phyloP scores from a whole-genome alignment of 2,797 vertebrate species.

The Danio tinwini region DNA sequence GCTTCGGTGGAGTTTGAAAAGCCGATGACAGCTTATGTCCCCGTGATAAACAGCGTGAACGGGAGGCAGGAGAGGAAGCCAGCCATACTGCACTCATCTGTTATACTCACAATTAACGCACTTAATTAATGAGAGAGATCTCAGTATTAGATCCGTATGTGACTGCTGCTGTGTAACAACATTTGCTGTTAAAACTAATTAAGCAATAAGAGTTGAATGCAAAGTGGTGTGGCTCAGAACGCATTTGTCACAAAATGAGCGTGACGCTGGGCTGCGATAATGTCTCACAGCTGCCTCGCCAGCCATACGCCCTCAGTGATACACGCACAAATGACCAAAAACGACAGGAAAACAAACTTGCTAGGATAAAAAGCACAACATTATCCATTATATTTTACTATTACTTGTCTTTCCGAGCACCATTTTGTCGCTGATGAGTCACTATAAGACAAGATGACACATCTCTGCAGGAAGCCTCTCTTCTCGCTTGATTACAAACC shows the following conservation, averaged over 20 bases:
- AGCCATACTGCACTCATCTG: slow-evolving; percentile 66
- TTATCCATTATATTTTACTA: slow-evolving; percentile 44
- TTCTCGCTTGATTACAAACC: slow-evolving; percentile 38
- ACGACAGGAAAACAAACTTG: slow-evolving; percentile 36
- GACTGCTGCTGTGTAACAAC: slow-evolving; percentile 61
- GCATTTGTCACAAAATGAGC: slow-evolving; percentile 55
- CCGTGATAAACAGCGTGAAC: slow-evolving; percentile 60
- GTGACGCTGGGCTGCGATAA: slow-evolving; percentile 33
- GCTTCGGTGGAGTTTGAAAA: slow-evolving; percentile 59
- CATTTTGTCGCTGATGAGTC: slow-evolving; percentile 46
- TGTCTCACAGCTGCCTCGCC: slow-evolving; percentile 29
- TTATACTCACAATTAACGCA: slow-evolving; percentile 66
- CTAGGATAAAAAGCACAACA: slow-evolving; percentile 21
- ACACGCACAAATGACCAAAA: slow-evolving; percentile 34
- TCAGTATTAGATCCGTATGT: slow-evolving; percentile 62
- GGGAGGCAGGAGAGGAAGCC: slow-evolving; percentile 59
- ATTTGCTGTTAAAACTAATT: slow-evolving; percentile 63
- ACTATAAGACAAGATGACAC: slow-evolving; percentile 45
- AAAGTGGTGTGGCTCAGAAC: slow-evolving; percentile 49
- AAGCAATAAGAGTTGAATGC: slow-evolving; percentile 59
- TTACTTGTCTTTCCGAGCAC: slow-evolving; percentile 35
- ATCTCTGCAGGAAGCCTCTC: slow-evolving; percentile 38
- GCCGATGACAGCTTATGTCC: slow-evolving; percentile 62
- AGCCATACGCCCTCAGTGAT: slow-evolving; percentile 31
- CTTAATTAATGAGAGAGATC: slow-evolving; percentile 66